Evolutionary conservation across 2,113 vertebrate genomes (phyloP), one percentile per base, ranked within the genome.

Genomic region (Oceanites oceanicus): DNA sequence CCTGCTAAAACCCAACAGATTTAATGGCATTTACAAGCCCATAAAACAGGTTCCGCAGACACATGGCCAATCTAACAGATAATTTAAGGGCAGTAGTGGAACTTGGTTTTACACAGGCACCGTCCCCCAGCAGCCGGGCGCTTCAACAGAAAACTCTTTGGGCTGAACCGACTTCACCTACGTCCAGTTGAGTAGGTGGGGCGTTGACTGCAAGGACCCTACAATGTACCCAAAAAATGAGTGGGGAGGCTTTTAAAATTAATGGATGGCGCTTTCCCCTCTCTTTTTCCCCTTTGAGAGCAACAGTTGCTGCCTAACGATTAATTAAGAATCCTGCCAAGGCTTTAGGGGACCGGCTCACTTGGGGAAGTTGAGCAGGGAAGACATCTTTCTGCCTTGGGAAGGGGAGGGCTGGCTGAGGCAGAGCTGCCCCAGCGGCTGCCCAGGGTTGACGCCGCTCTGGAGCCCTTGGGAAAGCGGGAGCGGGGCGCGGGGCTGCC

Each of bases 11-110:
- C 26, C n/a, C 42, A 79, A 44, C 67, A 84, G 42, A 93, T 72
- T 90, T 93, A 86, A 86, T 79, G 78, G 49, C 44, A 76, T 84
- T 97, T 88, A 92, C 70, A 89, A 94, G 65, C 58, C 65, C 88
- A 88, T 93, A 91, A 97, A 96, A 77, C 22, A 65, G 38, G 22
- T 95, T 96, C 90, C 40, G 5, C 34, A 55, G 44, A 91, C 72
- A 91, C 89, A 55, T 8, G 75, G 56, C 81, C 80, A 81, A 89
- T 49, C 36, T 71, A 86, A 86, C 25, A 92, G 44, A 49, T 72
- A 95, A 83, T 25, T 80, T 56, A 73, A 63, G 61, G 88, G 89
- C 77, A 72, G 86, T 6, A 4, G 47, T 12, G 16, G 86, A 80
- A 90, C 59, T 72, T 76, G 55, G 59, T 17, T 89, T 61, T 49